These are phyloP conservation scores for Acestrorhynchus altus DNA, from an alignment of 2,797 vertebrate species.

Conservation along the genomic window DNA sequence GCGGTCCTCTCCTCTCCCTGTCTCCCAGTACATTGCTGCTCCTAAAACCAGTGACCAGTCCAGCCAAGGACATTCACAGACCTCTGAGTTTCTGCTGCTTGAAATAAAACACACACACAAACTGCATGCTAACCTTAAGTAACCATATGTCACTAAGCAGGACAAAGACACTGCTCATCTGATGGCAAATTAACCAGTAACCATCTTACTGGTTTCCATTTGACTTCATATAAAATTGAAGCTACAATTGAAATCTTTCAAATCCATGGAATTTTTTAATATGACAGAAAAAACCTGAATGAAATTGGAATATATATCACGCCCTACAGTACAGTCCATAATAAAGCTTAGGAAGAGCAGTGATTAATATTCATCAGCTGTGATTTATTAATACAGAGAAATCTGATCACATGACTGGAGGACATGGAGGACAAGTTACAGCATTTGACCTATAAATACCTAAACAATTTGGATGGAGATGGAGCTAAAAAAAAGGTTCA, in stretches of 20 bases:
- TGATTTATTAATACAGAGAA: constrained; percentile 59
- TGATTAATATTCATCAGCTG: constrained; percentile 67
- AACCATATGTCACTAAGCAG: background rate
- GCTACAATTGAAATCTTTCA: too few relatives aligned
- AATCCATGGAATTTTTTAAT: too few relatives aligned
- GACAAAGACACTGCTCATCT: background rate
- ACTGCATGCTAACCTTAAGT: constrained; percentile 1
- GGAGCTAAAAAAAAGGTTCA: background rate
- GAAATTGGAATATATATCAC: too few relatives aligned
- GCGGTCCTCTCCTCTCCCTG: constrained; percentile 33
- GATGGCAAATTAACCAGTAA: background rate
- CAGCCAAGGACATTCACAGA: constrained; percentile 54
- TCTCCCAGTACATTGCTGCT: constrained; percentile 44
- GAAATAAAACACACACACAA: constrained; percentile 70
- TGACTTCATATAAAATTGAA: too few relatives aligned
- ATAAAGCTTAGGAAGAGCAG: constrained; percentile 7
- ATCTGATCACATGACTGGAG: constrained; percentile 37
- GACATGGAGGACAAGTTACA: constrained; percentile 6
- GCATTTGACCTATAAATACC: constrained; percentile 41
- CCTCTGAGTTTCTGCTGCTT: constrained; percentile 60
- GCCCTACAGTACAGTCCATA: too few relatives aligned
- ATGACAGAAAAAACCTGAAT: too few relatives aligned
- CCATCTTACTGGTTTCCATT: too few relatives aligned
- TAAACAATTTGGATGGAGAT: constrained; percentile 25
- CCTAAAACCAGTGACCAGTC: constrained; percentile 57